phyloP scores from a whole-genome alignment of 2,888 invertebrate genomes.

The Clivina fossor region DNA sequence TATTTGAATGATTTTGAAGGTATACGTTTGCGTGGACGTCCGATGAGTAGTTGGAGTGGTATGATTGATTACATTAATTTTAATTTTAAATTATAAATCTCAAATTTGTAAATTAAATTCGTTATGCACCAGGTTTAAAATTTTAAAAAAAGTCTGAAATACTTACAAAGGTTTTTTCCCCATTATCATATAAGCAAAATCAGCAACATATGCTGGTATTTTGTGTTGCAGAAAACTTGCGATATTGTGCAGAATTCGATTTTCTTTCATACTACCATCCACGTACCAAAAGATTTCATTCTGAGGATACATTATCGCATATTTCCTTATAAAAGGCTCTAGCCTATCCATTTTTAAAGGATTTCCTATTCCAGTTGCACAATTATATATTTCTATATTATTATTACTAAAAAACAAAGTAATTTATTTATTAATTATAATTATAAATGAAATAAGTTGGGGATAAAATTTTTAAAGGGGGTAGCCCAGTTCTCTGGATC shows the following conservation, averaged over 20 bases:
- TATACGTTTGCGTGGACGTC: no score
- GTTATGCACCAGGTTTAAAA: no score
- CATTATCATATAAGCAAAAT: slow-evolving; percentile 56
- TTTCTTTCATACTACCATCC: slow-evolving; percentile 57
- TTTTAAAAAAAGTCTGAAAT: background rate
- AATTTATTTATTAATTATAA: background rate
- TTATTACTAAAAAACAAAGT: slow-evolving; percentile 47
- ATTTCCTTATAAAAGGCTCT: slow-evolving; percentile 55
- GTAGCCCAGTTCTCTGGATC: no score
- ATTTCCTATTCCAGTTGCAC: slow-evolving; percentile 70
- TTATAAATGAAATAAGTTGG: no score
- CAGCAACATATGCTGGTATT: slow-evolving; percentile 63
- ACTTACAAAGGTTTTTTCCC: slow-evolving; percentile 62
- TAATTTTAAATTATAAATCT: no score
- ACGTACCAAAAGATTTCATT: slow-evolving; percentile 70
- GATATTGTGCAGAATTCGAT: slow-evolving; percentile 51
- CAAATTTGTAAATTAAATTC: no score
- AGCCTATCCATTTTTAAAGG: slow-evolving; percentile 72
- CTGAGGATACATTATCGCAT: slow-evolving; percentile 61
- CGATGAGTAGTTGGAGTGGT: no score
- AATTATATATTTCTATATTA: slow-evolving; percentile 69
- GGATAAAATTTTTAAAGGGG: no score
- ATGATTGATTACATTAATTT: no score
- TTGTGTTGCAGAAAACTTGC: slow-evolving; percentile 56
- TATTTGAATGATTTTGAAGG: no score